phyloP scores from a whole-genome alignment of 2,888 invertebrate species.

The Leucophenga montana region DNA sequence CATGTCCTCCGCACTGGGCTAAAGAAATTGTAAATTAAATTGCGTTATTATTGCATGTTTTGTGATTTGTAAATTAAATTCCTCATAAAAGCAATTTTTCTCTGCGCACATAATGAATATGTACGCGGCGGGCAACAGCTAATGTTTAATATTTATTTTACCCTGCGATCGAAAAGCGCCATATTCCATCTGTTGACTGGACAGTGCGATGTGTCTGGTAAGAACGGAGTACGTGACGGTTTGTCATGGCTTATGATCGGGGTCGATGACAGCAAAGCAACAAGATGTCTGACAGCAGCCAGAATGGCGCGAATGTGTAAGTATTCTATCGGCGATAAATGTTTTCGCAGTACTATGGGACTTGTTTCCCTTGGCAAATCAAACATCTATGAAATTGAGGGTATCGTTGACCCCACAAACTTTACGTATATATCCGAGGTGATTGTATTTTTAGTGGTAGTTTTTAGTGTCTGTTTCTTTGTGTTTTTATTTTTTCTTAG shows the following conservation, averaged over 20 bases:
- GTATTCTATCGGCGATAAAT: conserved; percentile 46
- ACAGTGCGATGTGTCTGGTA: conserved; percentile 28
- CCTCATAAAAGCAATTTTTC: conserved; percentile 69
- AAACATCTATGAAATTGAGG: neutral
- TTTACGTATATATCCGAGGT: no score
- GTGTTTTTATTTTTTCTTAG: no score
- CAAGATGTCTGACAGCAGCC: conserved; percentile 63
- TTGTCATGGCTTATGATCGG: conserved; percentile 17
- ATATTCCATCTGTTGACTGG: conserved; percentile 44
- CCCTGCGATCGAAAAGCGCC: conserved; percentile 48
- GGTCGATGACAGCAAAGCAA: conserved; percentile 33
- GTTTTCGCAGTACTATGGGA: neutral
- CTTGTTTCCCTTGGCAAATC: neutral
- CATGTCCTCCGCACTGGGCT: conserved; percentile 24
- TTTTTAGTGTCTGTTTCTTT: no score
- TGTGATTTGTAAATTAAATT: conserved; percentile 69
- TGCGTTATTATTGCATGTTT: conserved; percentile 69
- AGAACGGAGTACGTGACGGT: conserved; percentile 57
- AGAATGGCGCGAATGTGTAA: conserved; percentile 53
- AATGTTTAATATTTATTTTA: conserved; percentile 58
- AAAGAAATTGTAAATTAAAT: conserved; percentile 62
- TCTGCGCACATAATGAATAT: conserved; percentile 19
- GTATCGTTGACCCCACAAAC: no score
- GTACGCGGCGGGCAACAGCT: conserved; percentile 1
- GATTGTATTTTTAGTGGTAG: no score